phyloP scores from a whole-genome alignment of 64 coral and sea anemone species.

The Porites lutea region DNA sequence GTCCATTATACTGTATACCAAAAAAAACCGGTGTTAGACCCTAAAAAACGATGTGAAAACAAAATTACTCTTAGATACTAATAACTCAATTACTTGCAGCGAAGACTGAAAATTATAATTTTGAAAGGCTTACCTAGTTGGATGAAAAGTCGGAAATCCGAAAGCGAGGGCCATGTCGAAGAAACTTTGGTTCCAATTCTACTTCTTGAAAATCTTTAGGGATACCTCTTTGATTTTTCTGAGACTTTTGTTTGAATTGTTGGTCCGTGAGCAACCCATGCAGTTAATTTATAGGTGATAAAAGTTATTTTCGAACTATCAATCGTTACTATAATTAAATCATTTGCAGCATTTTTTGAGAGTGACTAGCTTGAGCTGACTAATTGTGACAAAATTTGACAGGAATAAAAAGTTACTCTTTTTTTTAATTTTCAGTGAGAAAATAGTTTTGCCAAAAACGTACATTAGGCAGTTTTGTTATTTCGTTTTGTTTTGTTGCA shows the following conservation, averaged over 20 bases:
- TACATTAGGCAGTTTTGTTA: no score
- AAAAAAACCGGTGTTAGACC: no score
- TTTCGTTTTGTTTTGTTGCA: no score
- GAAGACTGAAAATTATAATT: background rate
- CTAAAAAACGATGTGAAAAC: no score
- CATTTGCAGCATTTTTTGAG: constrained; percentile 4
- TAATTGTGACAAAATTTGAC: background rate
- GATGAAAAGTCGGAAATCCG: constrained; percentile 22
- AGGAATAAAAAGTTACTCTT: background rate
- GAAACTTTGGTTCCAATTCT: background rate
- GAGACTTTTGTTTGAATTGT: background rate
- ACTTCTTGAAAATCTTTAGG: background rate
- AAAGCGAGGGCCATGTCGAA: constrained; percentile 6
- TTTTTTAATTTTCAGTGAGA: background rate
- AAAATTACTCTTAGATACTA: no score
- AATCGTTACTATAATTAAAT: background rate
- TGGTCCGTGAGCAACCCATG: background rate
- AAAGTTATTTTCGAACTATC: background rate
- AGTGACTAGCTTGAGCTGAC: background rate
- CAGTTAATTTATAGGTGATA: background rate
- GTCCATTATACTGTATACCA: no score
- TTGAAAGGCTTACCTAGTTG: background rate
- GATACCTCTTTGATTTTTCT: background rate
- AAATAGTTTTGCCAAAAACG: background rate
- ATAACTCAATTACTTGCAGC: background rate